These are phyloP conservation scores for Anoplius nigerrimus DNA, from an alignment of 2,888 invertebrate species.

Conservation along the genomic window DNA sequence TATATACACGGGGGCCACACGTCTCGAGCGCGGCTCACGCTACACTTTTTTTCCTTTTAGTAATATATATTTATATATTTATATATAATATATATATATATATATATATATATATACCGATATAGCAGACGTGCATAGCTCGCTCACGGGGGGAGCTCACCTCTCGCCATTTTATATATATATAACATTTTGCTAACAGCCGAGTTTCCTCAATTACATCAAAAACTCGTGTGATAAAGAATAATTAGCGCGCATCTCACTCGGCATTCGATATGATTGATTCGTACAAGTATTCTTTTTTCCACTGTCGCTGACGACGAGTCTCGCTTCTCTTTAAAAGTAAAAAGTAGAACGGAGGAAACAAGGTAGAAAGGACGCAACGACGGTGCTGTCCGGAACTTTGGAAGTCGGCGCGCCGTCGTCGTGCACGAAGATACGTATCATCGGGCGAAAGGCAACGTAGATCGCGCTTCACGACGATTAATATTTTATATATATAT, in stretches of 20 bases:
- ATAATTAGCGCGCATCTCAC: conserved; percentile 48
- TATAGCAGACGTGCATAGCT: neutral
- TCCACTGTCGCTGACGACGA: conserved; percentile 22
- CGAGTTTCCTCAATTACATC: conserved; percentile 24
- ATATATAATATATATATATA: conserved; percentile 3
- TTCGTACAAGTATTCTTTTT: conserved; percentile 38
- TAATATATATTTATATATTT: neutral
- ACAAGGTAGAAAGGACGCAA: too few relatives aligned
- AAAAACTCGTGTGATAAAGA: too few relatives aligned
- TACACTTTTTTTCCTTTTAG: neutral
- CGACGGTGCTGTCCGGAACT: conserved; percentile 16
- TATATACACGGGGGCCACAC: conserved; percentile 8
- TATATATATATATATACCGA: conserved; percentile 6
- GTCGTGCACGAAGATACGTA: conserved; percentile 34
- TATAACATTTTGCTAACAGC: conserved; percentile 14
- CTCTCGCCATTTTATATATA: too few relatives aligned
- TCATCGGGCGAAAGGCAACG: conserved; percentile 50
- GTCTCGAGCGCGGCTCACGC: neutral
- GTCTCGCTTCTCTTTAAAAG: conserved; percentile 26
- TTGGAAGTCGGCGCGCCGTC: conserved; percentile 18
- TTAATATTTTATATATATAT: conserved; percentile 40
- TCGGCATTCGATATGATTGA: conserved; percentile 56
- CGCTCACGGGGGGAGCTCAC: too few relatives aligned
- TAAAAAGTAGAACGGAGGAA: neutral
- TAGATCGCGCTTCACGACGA: conserved; percentile 46